phyloP scores from a whole-genome alignment of 2,113 vertebrate genomes.

The Geococcyx californianus region DNA sequence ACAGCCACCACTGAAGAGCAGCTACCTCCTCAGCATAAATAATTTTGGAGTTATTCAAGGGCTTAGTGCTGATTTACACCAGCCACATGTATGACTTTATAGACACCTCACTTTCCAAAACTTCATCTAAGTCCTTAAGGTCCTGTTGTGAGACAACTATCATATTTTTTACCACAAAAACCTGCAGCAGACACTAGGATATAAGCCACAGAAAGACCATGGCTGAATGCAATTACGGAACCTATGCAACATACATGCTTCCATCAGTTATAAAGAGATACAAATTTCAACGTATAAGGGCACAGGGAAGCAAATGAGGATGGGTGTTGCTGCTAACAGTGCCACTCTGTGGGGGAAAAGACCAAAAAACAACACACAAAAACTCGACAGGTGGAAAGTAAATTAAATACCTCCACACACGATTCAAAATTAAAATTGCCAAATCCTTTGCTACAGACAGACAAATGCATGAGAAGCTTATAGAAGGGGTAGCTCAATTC shows the following conservation, averaged over 20 bases:
- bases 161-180: background rate
- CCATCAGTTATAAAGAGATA: background rate
- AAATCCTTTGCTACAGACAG: background rate
- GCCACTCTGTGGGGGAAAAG: background rate
- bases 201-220: background rate
- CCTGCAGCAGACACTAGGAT: background rate
- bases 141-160: background rate
- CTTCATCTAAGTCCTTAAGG: background rate
- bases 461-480: background rate
- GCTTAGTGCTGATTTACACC: background rate
- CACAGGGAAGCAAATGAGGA: background rate
- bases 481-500: background rate
- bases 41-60: background rate
- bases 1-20: no score
- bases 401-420: background rate
- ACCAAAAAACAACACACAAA: background rate
- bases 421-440: background rate
- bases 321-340: background rate
- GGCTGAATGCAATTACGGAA: background rate
- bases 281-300: background rate
- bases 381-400: background rate
- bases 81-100: background rate
- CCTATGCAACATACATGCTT: background rate
- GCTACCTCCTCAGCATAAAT: background rate
- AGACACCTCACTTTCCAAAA: background rate